Evolutionary conservation across 37 sponge, comb jelly and placozoan genomes (phyloP).

Genomic region (Mnemiopsis leidyi): DNA sequence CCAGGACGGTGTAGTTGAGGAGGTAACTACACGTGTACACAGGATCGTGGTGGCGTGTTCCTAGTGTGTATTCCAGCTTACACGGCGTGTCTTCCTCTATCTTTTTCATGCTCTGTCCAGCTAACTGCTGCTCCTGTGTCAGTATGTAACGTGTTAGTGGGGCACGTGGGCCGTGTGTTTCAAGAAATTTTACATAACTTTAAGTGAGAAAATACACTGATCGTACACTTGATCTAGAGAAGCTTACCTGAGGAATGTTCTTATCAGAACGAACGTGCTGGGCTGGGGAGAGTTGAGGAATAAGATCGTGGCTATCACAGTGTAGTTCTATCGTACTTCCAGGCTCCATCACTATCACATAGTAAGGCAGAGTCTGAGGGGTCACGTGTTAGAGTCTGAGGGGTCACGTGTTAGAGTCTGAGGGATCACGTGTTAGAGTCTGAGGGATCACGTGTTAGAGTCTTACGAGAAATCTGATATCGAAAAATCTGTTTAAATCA

Average conservation of each 20-base stretch:
- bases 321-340: not conserved
- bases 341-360: conserved; percentile 7
- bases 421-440: too few species aligned
- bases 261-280: not conserved
- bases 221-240: not conserved
- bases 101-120: not conserved
- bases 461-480: too few species aligned
- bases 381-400: too few species aligned
- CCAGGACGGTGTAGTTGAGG: not conserved
- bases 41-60: not conserved
- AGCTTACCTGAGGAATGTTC: not conserved
- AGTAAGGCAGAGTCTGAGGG: not conserved
- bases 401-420: too few species aligned
- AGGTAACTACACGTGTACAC: not conserved
- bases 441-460: too few species aligned
- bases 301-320: not conserved
- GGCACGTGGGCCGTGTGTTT: too few species aligned
- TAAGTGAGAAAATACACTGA: too few species aligned
- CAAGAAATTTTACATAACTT: too few species aligned
- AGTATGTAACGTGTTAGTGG: too few species aligned
- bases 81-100: not conserved
- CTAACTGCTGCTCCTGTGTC: not conserved
- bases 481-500: too few species aligned
- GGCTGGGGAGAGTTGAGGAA: conserved; percentile 34
- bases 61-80: not conserved